These are phyloP conservation scores for Drepanosiphum platanoidis DNA, from an alignment of 2,888 invertebrate species.

Conservation along the genomic window DNA sequence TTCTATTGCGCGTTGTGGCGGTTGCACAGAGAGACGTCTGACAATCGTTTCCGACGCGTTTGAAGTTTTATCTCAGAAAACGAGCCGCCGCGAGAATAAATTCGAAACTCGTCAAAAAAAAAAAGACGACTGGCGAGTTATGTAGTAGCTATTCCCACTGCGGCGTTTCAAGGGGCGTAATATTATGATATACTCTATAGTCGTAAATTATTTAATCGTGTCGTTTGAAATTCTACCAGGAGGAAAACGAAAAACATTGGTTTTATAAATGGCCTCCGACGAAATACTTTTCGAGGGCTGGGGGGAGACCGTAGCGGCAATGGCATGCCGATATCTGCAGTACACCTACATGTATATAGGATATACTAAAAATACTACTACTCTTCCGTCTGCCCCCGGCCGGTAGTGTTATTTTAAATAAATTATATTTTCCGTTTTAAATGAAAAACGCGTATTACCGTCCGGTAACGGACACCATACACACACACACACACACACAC, in stretches of 20 bases:
- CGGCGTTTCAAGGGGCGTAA: neutral
- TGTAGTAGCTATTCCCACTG: too few relatives aligned
- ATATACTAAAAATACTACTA: slow-evolving; percentile 12
- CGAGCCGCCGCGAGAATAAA: too few relatives aligned
- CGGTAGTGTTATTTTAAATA: slow-evolving; percentile 48
- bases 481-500: too few relatives aligned
- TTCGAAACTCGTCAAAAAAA: too few relatives aligned
- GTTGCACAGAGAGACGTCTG: too few relatives aligned
- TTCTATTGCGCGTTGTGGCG: too few relatives aligned
- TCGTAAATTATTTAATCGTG: slow-evolving; percentile 15
- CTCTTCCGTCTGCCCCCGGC: slow-evolving; percentile 16
- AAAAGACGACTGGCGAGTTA: too few relatives aligned
- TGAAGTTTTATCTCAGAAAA: too few relatives aligned
- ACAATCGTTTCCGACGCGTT: too few relatives aligned
- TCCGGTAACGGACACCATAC: too few relatives aligned
- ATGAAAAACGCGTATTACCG: slow-evolving; percentile 39
- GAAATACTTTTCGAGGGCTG: slow-evolving; percentile 11
- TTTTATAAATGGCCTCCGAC: slow-evolving; percentile 31
- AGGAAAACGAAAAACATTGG: slow-evolving; percentile 39
- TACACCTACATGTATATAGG: neutral
- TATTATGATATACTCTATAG: neutral
- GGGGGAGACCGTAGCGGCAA: neutral
- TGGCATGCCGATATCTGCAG: neutral
- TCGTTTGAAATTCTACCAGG: slow-evolving; percentile 16
- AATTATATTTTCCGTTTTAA: slow-evolving; percentile 61